These are phyloP conservation scores for Sebastes iracundus DNA, from an alignment of 2,797 vertebrate species.

Conservation along the genomic window DNA sequence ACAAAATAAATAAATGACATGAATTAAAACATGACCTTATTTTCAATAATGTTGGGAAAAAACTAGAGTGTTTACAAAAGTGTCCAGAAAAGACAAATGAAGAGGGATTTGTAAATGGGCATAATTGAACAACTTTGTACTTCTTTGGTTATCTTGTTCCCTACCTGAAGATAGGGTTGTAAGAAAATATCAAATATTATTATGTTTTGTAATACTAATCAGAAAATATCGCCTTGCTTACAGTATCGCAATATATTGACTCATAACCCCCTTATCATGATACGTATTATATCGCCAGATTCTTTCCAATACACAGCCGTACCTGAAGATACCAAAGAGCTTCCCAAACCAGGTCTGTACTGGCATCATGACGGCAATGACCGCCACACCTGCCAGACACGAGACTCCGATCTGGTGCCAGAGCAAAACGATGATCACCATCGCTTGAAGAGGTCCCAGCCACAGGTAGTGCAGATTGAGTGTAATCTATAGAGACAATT, in stretches of 20 bases:
- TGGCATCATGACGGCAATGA: conserved; percentile 88
- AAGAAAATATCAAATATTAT: too few relatives aligned
- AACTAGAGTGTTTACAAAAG: not conserved
- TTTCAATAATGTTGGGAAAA: not conserved
- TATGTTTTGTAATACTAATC: too few relatives aligned
- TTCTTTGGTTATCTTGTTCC: not conserved
- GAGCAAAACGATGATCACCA: conserved; percentile 86
- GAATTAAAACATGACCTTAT: not conserved
- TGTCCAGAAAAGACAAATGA: not conserved
- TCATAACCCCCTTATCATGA: too few relatives aligned
- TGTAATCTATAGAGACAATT: conserved; percentile 79
- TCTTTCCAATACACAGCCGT: not conserved
- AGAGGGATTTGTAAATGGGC: not conserved
- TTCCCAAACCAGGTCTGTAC: conserved; percentile 90
- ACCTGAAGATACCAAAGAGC: conserved; percentile 92
- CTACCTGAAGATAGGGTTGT: too few relatives aligned
- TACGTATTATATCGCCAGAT: too few relatives aligned
- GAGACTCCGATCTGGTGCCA: conserved; percentile 92
- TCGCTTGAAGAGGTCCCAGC: conserved; percentile 90
- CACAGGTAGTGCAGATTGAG: conserved; percentile 93
- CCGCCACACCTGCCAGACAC: conserved; percentile 89
- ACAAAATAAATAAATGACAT: not conserved
- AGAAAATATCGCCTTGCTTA: too few relatives aligned
- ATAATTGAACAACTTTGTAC: not conserved
- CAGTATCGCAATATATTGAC: too few relatives aligned